Evolutionary conservation across 2,113 vertebrate species (phyloP), one percentile per base, ranked within the genome.

Genomic region (Ptychochromis oligacanthus): DNA sequence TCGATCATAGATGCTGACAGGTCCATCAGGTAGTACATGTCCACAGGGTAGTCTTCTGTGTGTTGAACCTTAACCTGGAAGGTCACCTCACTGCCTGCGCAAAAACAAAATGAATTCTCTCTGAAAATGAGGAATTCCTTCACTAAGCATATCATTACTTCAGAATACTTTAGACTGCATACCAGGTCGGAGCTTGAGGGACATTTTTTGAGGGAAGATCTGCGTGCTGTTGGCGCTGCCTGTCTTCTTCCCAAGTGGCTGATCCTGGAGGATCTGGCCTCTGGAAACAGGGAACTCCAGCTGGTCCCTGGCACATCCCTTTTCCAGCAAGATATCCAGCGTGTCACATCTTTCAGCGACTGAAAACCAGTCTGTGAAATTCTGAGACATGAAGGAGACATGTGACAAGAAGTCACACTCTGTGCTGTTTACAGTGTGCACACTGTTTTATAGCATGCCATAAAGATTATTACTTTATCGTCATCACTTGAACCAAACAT

Each of bases 1-100:
- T 99, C 97, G 0, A 93, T 62, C 98, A 99, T 99, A 81, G 98
- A 99, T 31, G 97, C 98, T 0, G 98, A 99, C 90, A 99, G 96
- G 92, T 99, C 98, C 98, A 99, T 99, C 91, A 99, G 96, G 93
- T 99, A 99, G 94, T 99, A 99, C 61, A 99, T 94, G 83, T 99
- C 98, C 70, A 99, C 97, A 0, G 98, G 98, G 87, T 99, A 98
- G 93, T 99, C 97, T 91, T 98, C 97, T 0, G 95, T 97, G 91
- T 97, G 97, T 56, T 97, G 97, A 80, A 99, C 96, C 78, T 96
- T 95, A 34, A 99, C 96, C 93, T 98, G 97, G 87, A 99, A 96
- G 13, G 95, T 98, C 93, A 97, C 90, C 80, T 96, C 95, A 86
- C 94, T 94, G 80, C 97, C 98, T 98, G 43, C 24, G 52, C 22